Percentiles rank a stretch among this genome's conserved stretches.
Evolutionary conservation across 2,888 invertebrate genomes (phyloP).

Genomic region (Mesochorus sp.): DNA sequence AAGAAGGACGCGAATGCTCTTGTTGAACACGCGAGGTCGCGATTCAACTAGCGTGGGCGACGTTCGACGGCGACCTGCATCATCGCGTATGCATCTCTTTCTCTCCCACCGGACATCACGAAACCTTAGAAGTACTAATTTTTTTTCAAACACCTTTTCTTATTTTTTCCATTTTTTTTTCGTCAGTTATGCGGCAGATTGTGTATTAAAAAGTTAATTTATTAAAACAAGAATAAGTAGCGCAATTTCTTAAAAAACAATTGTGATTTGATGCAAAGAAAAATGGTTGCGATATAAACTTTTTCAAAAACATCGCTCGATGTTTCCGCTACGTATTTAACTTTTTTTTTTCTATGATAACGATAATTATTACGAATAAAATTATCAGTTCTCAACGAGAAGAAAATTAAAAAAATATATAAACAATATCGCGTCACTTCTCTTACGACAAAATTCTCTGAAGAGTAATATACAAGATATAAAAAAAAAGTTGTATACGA

Average conservation of each 20-base stretch:
- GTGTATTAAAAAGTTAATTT: too few species aligned
- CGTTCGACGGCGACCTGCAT: slow-evolving; percentile 51
- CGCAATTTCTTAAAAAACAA: too few species aligned
- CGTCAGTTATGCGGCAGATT: too few species aligned
- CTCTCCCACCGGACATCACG: slow-evolving; percentile 33
- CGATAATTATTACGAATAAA: neutral
- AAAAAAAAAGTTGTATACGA: too few species aligned
- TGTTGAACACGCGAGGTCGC: slow-evolving; percentile 68
- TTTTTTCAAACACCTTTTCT: neutral
- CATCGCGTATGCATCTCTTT: slow-evolving; percentile 46
- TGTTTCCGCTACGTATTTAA: too few species aligned
- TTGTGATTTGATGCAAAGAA: too few species aligned
- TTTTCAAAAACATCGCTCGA: too few species aligned
- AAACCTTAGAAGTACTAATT: slow-evolving; percentile 20
- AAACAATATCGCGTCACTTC: neutral
- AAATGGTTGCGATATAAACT: too few species aligned
- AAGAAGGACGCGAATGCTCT: slow-evolving; percentile 63
- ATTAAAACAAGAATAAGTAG: too few species aligned
- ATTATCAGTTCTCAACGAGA: neutral
- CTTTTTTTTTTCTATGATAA: too few species aligned
- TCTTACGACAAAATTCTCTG: neutral
- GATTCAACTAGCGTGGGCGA: slow-evolving; percentile 70
- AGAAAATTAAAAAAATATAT: neutral
- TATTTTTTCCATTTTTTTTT: too few species aligned
- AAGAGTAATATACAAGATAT: neutral